Evolutionary conservation across 2,888 invertebrate species (phyloP).

Genomic region (Pecten maximus): DNA sequence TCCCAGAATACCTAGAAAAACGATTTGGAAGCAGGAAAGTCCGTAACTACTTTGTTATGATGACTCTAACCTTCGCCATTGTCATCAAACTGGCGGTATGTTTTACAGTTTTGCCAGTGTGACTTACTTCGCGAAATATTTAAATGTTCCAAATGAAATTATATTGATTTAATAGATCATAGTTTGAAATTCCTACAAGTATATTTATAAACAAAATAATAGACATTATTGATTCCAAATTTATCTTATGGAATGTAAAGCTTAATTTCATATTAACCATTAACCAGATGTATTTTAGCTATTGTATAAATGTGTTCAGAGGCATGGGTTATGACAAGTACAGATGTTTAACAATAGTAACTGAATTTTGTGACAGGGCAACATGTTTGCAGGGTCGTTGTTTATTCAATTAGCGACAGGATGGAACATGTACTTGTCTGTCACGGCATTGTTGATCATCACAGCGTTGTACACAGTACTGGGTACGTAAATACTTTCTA

Average conservation of each 20-base stretch:
- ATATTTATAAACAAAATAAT: too few species aligned
- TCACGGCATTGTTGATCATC: neutral
- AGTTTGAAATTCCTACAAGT: too few species aligned
- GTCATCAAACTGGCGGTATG: neutral
- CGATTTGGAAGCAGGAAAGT: neutral
- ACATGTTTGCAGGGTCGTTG: slow-evolving; percentile 9
- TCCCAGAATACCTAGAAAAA: neutral
- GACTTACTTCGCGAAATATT: too few species aligned
- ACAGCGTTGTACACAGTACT: neutral
- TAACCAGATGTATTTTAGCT: too few species aligned
- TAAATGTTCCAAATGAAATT: too few species aligned
- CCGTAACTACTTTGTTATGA: neutral
- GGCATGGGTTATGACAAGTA: too few species aligned
- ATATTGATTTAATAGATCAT: too few species aligned
- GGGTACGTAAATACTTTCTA: neutral
- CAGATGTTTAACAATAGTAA: neutral
- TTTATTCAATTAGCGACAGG: slow-evolving; percentile 10
- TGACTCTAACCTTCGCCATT: neutral
- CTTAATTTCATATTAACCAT: too few species aligned
- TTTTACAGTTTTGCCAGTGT: too few species aligned
- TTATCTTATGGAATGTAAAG: too few species aligned
- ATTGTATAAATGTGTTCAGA: too few species aligned
- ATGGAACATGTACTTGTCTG: neutral
- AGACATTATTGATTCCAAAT: too few species aligned
- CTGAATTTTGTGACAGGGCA: neutral